Evolutionary conservation across 1,140 invertebrate species (phyloP).

Genomic region (Drosophila kanapiae): DNA sequence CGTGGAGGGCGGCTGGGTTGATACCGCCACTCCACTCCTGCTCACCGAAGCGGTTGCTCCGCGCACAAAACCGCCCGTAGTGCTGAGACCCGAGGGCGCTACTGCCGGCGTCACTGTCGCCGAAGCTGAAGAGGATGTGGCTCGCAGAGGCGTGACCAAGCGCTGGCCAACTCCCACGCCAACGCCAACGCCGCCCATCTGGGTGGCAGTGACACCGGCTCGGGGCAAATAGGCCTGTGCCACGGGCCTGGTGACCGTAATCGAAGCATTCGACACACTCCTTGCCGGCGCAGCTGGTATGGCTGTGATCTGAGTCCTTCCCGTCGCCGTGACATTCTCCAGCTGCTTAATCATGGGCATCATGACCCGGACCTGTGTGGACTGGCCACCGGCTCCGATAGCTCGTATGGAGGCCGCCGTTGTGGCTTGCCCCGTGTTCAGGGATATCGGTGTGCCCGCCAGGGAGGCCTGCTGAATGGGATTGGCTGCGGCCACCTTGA

Average conservation of each 20-base stretch:
- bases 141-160: slow-evolving; percentile 70
- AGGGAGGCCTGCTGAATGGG: slow-evolving; percentile 56
- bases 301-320: slow-evolving; percentile 81
- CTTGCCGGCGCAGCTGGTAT: slow-evolving; percentile 76
- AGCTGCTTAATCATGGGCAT: slow-evolving; percentile 84
- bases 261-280: slow-evolving; percentile 79
- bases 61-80: slow-evolving; percentile 72
- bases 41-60: slow-evolving; percentile 51
- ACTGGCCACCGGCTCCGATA: slow-evolving; percentile 76
- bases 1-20: slow-evolving; percentile 75
- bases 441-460: slow-evolving; percentile 65
- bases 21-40: slow-evolving; percentile 43
- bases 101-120: slow-evolving; percentile 59
- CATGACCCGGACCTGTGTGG: slow-evolving; percentile 82
- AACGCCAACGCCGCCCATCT: slow-evolving; percentile 75
- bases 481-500: slow-evolving; percentile 72
- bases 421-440: slow-evolving; percentile 65
- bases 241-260: slow-evolving; percentile 79
- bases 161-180: slow-evolving; percentile 65
- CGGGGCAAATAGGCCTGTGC: slow-evolving; percentile 77
- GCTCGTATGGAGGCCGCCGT: slow-evolving; percentile 76
- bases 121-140: slow-evolving; percentile 57
- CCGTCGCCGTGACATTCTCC: slow-evolving; percentile 74
- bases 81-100: slow-evolving; percentile 54
- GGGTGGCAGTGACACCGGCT: slow-evolving; percentile 76